phyloP scores from a whole-genome alignment of 2,797 vertebrate species.

The Taeniopygia guttata region DNA sequence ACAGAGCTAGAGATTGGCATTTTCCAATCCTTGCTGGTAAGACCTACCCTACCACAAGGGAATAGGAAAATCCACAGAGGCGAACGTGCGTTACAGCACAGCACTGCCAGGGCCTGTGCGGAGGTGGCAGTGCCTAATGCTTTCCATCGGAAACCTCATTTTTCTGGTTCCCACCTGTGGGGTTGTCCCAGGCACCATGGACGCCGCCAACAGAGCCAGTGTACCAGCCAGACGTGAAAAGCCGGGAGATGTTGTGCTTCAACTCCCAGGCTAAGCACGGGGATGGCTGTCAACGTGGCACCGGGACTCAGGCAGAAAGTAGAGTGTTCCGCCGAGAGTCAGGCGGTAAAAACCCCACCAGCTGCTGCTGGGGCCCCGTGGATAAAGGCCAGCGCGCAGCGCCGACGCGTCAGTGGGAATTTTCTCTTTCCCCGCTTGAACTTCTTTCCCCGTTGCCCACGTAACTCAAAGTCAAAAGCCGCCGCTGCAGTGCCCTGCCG shows the following conservation, averaged over 20 bases:
- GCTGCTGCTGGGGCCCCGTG: not conserved
- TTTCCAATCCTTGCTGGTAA: not conserved
- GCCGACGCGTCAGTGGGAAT: not conserved
- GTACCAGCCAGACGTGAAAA: rapidly evolving
- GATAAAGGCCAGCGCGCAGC: not conserved
- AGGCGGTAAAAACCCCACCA: not conserved
- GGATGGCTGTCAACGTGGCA: not conserved
- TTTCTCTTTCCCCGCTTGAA: not conserved
- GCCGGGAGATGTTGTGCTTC: rapidly evolving
- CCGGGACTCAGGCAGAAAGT: not conserved
- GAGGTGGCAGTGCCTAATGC: not conserved
- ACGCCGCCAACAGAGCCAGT: rapidly evolving
- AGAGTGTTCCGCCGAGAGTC: not conserved
- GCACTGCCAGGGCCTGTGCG: not conserved
- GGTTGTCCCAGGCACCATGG: not conserved
- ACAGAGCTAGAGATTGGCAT: rapidly evolving
- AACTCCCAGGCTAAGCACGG: not conserved
- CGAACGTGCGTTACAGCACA: rapidly evolving
- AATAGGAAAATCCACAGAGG: not conserved
- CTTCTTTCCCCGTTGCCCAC: too few species aligned
- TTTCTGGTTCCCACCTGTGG: not conserved
- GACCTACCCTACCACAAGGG: not conserved
- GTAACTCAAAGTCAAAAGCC: not conserved
- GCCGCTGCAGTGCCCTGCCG: not conserved
- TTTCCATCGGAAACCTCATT: not conserved